phyloP scores from a whole-genome alignment of 2,888 invertebrate species.

The Leuctra nigra region DNA sequence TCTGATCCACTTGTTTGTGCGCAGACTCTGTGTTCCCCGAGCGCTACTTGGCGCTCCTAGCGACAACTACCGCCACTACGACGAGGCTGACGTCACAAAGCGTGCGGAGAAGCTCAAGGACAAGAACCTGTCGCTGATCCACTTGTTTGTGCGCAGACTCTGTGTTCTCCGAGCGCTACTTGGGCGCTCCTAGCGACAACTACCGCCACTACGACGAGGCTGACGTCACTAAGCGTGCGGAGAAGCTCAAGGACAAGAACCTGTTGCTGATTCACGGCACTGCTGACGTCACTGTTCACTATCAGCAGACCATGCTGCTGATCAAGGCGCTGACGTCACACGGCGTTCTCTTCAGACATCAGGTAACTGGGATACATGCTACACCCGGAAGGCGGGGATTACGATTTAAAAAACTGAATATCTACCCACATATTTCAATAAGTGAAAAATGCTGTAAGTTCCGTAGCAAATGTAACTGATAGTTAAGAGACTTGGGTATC shows the following conservation, averaged over 20 bases:
- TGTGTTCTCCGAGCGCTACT: constrained; percentile 84
- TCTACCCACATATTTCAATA: too few relatives aligned
- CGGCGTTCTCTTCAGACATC: constrained; percentile 74
- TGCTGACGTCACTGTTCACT: constrained; percentile 78
- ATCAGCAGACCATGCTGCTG: constrained; percentile 79
- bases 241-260: constrained; percentile 61
- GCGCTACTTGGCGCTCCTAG: constrained; percentile 68
- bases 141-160: constrained; percentile 54
- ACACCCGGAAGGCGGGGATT: too few relatives aligned
- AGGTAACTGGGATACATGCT: constrained; percentile 48
- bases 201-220: constrained; percentile 64
- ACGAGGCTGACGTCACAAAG: constrained; percentile 70
- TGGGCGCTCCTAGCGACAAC: constrained; percentile 65
- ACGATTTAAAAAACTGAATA: too few relatives aligned
- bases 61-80: constrained; percentile 62
- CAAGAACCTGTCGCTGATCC: constrained; percentile 47
- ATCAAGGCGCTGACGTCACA: constrained; percentile 75
- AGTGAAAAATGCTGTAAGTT: too few relatives aligned
- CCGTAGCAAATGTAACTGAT: too few relatives aligned
- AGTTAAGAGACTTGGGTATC: too few relatives aligned
- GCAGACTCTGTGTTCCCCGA: constrained; percentile 89
- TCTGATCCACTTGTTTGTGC: too few relatives aligned
- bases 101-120: constrained; percentile 69
- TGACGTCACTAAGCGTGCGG: constrained; percentile 72
- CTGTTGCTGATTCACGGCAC: constrained; percentile 70